Percentiles rank a stretch among this genome's conserved stretches.
These are phyloP conservation scores for Leptodirus hochenwartii DNA, from an alignment of 2,888 invertebrate genomes.

Conservation along the genomic window DNA sequence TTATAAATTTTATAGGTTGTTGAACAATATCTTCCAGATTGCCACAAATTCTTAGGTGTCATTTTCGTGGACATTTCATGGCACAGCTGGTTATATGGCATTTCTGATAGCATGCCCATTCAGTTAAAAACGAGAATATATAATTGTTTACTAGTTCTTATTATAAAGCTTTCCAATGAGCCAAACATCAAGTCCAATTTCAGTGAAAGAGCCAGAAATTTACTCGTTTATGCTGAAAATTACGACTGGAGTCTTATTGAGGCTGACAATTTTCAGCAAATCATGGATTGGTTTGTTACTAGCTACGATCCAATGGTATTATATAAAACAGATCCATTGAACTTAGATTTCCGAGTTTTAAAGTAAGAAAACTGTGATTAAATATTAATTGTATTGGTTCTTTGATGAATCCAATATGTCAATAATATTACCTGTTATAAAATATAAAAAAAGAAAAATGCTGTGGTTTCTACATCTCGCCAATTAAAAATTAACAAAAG, in stretches of 20 bases:
- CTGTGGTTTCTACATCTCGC: too few relatives aligned
- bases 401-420: constrained; percentile 8
- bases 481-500: too few relatives aligned
- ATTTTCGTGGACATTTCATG: constrained; percentile 51
- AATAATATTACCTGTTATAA: constrained; percentile 1
- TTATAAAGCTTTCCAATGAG: constrained; percentile 54
- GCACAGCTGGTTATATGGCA: constrained; percentile 38
- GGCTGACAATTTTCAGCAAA: constrained; percentile 38
- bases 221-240: constrained; percentile 39
- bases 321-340: constrained; percentile 32
- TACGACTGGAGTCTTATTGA: constrained; percentile 50
- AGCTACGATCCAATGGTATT: constrained; percentile 52
- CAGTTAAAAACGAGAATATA: constrained; percentile 30
- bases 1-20: constrained; percentile 26
- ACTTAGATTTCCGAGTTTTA: constrained; percentile 38
- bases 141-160: constrained; percentile 43
- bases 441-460: constrained; percentile 3
- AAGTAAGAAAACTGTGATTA: constrained; percentile 27
- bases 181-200: constrained; percentile 41
- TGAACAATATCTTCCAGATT: constrained; percentile 46
- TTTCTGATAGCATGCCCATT: constrained; percentile 26
- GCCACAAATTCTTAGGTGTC: constrained; percentile 51
- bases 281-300: constrained; percentile 57
- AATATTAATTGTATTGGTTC: too few relatives aligned
- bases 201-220: constrained; percentile 24